Conservation (phyloP, 2,797 vertebrate species). For the Channa striata region DNA sequence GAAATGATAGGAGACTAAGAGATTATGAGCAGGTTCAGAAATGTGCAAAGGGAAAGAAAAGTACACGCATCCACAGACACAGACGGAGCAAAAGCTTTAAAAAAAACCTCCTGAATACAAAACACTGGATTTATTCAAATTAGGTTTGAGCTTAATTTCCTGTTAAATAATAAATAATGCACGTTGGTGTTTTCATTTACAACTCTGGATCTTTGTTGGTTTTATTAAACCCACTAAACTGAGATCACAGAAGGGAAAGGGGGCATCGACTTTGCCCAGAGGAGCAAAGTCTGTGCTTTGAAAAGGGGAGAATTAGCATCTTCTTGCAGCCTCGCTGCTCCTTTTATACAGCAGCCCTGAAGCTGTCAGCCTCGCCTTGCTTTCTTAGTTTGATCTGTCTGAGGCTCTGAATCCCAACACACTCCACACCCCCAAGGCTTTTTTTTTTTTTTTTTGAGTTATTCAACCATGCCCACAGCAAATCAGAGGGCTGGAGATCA, state of each 20-base stretch:
- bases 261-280: constrained; percentile 34
- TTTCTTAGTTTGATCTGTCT: constrained; percentile 68
- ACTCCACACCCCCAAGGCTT: background rate
- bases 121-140: background rate
- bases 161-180: background rate
- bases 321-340: constrained; percentile 75
- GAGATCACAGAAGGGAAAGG: constrained; percentile 27
- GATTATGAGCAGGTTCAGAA: constrained; percentile 21
- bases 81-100: background rate
- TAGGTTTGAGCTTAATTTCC: background rate
- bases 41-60: constrained; percentile 7
- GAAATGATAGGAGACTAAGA: constrained; percentile 21
- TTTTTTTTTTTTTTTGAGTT: constrained; percentile 30
- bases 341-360: constrained; percentile 65
- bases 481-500: constrained; percentile 49
- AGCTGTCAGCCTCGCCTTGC: constrained; percentile 65
- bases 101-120: background rate
- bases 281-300: constrained; percentile 52
- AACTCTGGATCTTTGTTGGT: constrained; percentile 10
- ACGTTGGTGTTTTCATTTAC: background rate
- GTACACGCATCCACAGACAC: background rate
- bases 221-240: constrained; percentile 34
- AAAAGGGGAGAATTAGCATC: constrained; percentile 70
- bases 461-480: constrained; percentile 38
- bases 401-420: constrained; percentile 54